Evolutionary conservation across 2,113 vertebrate species (phyloP).

Genomic region (Chloropsis hardwickii): DNA sequence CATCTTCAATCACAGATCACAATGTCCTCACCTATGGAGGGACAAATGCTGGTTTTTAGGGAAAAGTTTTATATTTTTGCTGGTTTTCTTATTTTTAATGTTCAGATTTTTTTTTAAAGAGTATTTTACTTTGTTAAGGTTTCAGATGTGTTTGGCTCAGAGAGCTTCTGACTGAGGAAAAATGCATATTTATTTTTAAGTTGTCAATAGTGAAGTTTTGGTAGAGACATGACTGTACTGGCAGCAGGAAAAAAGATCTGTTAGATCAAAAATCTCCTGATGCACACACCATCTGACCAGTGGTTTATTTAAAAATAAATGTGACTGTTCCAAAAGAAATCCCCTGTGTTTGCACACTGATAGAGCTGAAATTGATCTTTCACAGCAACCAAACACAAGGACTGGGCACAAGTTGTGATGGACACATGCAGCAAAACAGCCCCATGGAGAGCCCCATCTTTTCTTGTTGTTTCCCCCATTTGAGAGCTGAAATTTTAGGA

Average conservation of each 20-base stretch:
- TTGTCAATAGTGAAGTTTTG: not conserved
- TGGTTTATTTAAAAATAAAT: conserved; percentile 35
- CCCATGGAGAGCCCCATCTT: not conserved
- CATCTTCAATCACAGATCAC: not conserved
- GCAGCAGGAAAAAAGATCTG: not conserved
- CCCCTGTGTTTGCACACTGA: not conserved
- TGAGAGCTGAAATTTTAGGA: not conserved
- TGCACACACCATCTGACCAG: not conserved
- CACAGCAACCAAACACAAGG: not conserved
- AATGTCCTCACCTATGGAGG: not conserved
- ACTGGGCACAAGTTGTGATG: not conserved
- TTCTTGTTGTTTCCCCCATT: not conserved
- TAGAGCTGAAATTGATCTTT: not conserved
- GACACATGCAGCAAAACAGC: not conserved
- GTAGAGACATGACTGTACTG: not conserved
- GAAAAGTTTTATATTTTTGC: conserved; percentile 51
- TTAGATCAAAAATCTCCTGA: not conserved
- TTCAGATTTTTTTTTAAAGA: not conserved
- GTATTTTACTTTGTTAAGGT: not conserved
- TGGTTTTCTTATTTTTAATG: not conserved
- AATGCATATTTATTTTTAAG: not conserved
- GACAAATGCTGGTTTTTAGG: not conserved
- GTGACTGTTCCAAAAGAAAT: not conserved
- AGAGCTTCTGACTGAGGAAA: not conserved
- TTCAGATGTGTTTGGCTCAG: not conserved